Evolutionary conservation across 2,113 vertebrate species (phyloP).

Genomic region (Merops nubicus): DNA sequence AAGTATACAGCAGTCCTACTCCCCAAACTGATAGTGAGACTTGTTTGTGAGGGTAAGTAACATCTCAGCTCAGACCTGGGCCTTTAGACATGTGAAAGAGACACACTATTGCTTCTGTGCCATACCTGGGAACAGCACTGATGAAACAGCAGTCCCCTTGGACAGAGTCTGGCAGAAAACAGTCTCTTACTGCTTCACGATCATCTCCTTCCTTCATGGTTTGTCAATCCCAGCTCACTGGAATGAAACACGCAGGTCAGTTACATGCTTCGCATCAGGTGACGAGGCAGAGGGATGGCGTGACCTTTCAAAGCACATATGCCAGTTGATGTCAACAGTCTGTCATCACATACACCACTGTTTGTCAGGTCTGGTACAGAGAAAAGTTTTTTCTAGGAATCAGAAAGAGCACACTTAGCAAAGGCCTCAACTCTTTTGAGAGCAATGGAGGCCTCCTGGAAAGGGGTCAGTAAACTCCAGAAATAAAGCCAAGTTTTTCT

Average conservation of each 20-base stretch:
- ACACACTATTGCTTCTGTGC: neutral
- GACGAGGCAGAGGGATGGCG: neutral
- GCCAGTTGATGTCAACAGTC: neutral
- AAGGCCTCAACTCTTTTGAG: neutral
- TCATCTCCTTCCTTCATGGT: neutral
- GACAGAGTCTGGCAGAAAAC: neutral
- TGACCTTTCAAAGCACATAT: neutral
- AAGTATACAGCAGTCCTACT: neutral
- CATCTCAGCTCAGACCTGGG: neutral
- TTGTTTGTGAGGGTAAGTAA: neutral
- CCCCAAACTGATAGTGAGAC: neutral
- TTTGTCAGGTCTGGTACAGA: neutral
- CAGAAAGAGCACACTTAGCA: neutral
- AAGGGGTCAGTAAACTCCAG: neutral
- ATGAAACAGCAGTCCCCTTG: neutral
- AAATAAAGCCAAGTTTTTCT: neutral
- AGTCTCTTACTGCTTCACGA: neutral
- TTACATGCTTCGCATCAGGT: neutral
- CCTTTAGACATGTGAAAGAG: neutral
- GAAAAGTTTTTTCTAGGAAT: neutral
- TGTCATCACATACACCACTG: neutral
- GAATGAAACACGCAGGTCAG: conserved; percentile 47
- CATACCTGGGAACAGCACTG: neutral
- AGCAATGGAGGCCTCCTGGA: neutral
- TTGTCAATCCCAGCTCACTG: neutral